These are phyloP conservation scores for Formica selysi DNA, from an alignment of 1,140 invertebrate species.

Conservation along the genomic window DNA sequence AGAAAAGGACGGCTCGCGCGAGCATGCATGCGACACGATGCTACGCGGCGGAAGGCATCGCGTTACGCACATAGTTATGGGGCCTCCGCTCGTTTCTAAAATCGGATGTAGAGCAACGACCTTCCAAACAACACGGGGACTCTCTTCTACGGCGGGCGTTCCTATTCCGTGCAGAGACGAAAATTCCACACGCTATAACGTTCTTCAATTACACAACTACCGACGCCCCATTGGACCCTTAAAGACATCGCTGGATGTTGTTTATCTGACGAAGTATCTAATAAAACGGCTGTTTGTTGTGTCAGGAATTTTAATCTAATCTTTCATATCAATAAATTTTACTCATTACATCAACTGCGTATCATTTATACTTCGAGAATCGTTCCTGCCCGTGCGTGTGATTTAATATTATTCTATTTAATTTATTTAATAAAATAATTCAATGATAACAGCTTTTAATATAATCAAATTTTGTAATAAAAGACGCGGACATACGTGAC, in stretches of 20 bases:
- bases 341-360: not conserved
- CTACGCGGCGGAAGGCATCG: slow-evolving; percentile 39
- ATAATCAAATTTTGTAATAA: not conserved
- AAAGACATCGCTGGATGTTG: not conserved
- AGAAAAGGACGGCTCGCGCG: not conserved
- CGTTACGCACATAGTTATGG: slow-evolving; percentile 71
- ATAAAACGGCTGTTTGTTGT: not conserved
- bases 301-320: not conserved
- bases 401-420: not conserved
- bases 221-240: not conserved
- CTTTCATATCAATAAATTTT: not conserved
- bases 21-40: slow-evolving; percentile 41
- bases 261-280: not conserved
- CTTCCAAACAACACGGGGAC: slow-evolving; percentile 84
- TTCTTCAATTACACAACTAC: slow-evolving; percentile 22
- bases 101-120: slow-evolving; percentile 86
- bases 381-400: no score
- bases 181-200: slow-evolving; percentile 44
- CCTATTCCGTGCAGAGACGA: slow-evolving; percentile 43
- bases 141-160: slow-evolving; percentile 57
- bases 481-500: not conserved
- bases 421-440: not conserved
- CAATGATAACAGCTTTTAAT: not conserved
- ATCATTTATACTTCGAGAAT: not conserved
- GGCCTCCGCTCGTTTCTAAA: slow-evolving; percentile 83